These are phyloP conservation scores for Aphrocallistes beatrix DNA, from an alignment of 37 sponge, comb jelly and placozoan genomes.

Conservation along the genomic window DNA sequence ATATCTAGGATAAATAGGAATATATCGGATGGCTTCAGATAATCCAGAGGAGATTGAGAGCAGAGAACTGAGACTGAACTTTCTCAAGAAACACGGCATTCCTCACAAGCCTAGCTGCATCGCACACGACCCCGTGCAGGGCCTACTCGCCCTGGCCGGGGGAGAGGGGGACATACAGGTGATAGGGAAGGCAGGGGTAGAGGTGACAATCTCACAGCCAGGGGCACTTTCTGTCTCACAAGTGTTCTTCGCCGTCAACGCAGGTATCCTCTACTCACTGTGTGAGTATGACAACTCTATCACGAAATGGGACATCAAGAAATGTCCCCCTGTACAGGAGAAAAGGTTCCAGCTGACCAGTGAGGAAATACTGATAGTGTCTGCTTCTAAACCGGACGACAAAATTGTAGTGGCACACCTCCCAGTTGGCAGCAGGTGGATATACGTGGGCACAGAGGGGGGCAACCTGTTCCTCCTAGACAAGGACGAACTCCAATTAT, in stretches of 20 bases:
- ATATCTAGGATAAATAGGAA: too few relatives aligned
- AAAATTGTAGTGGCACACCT: background rate
- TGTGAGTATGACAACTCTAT: background rate
- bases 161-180: background rate
- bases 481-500: background rate
- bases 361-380: background rate
- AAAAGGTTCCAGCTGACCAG: background rate
- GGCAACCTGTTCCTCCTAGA: background rate
- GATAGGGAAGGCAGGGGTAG: background rate
- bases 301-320: background rate
- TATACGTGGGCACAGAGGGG: constrained; percentile 19
- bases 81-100: background rate
- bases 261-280: background rate
- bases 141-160: background rate
- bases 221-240: background rate
- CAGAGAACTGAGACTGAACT: background rate
- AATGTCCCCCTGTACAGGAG: background rate
- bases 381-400: background rate
- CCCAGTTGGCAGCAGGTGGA: background rate
- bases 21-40: too few relatives aligned
- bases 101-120: background rate
- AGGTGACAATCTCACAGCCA: background rate
- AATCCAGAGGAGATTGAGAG: too few relatives aligned
- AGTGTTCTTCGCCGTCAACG: background rate
- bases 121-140: background rate